phyloP scores from a whole-genome alignment of 2,888 invertebrate species.

The Zele albiditarsus region DNA sequence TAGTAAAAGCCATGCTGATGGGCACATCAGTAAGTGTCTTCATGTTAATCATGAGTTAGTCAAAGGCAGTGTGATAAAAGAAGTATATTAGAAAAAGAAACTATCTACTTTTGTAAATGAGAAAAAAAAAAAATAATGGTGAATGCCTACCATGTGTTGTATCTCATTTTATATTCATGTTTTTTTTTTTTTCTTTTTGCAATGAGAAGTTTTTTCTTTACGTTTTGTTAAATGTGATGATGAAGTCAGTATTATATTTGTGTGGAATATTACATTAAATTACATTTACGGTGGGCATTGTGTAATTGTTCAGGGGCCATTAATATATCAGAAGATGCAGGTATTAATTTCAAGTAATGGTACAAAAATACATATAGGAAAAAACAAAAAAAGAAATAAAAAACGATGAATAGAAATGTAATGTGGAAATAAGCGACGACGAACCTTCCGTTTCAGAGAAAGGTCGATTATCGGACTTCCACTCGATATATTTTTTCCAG shows the following conservation, averaged over 20 bases:
- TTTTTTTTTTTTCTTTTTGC: not conserved
- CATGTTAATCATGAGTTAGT: not conserved
- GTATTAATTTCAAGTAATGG: not conserved
- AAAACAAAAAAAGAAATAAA: constrained; percentile 10
- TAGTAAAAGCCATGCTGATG: not conserved
- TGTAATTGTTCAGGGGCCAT: no score
- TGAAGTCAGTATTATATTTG: no score
- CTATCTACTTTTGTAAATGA: not conserved
- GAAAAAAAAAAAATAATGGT: not conserved
- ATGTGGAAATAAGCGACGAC: constrained; percentile 16
- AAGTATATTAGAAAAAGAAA: no score
- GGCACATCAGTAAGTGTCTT: no score
- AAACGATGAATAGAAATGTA: not conserved
- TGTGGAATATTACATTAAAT: no score
- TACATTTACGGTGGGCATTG: no score
- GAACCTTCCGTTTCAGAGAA: constrained; percentile 17
- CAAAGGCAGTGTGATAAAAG: not conserved
- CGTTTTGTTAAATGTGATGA: no score
- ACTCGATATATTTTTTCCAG: constrained; percentile 44
- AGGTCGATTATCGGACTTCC: constrained; percentile 43
- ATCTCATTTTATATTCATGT: not conserved
- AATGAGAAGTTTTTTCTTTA: no score
- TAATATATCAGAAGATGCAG: not conserved
- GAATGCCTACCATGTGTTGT: not conserved
- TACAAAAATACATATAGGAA: not conserved